Percentiles rank a stretch among this genome's conserved stretches.
Evolutionary conservation across 2,113 vertebrate species (phyloP).

Genomic region (Arothron firmamentum): DNA sequence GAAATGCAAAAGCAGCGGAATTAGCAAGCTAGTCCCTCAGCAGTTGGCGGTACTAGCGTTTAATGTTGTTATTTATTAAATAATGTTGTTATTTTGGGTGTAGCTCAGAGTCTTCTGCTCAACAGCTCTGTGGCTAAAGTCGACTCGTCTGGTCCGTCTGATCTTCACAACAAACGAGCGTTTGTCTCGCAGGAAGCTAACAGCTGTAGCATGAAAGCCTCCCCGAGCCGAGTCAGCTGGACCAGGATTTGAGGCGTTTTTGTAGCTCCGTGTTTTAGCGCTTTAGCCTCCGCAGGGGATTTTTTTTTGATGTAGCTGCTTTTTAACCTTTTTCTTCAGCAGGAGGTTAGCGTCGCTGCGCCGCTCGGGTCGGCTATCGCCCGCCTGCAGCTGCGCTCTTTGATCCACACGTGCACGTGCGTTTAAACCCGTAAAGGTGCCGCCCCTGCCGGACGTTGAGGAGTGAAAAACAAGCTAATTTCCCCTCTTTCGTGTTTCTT

Average conservation of each 20-base stretch:
- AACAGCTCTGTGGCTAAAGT: slow-evolving; percentile 58
- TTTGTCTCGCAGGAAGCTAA: slow-evolving; percentile 14
- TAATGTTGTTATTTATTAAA: no score
- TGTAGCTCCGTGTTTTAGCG: slow-evolving; percentile 55
- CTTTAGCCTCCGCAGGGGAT: slow-evolving; percentile 47
- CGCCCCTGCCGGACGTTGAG: no score
- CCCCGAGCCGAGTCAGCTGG: neutral
- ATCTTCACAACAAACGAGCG: neutral
- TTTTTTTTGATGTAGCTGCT: slow-evolving; percentile 54
- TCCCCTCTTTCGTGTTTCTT: no score
- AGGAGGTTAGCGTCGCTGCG: slow-evolving; percentile 49
- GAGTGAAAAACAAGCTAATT: neutral
- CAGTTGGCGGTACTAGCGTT: no score
- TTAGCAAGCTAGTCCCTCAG: no score
- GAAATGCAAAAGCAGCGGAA: no score
- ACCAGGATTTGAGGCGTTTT: slow-evolving; percentile 53
- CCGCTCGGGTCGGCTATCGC: slow-evolving; percentile 69
- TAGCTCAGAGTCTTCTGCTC: slow-evolving; percentile 46
- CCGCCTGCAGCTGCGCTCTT: slow-evolving; percentile 65
- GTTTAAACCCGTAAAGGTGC: no score
- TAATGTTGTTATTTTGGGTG: no score
- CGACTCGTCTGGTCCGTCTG: slow-evolving; percentile 19
- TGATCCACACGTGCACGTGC: slow-evolving; percentile 42
- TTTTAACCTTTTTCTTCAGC: slow-evolving; percentile 23
- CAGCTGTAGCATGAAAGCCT: slow-evolving; percentile 11